These are phyloP conservation scores for Bombus affinis DNA, from an alignment of 1,140 invertebrate species.

Conservation along the genomic window DNA sequence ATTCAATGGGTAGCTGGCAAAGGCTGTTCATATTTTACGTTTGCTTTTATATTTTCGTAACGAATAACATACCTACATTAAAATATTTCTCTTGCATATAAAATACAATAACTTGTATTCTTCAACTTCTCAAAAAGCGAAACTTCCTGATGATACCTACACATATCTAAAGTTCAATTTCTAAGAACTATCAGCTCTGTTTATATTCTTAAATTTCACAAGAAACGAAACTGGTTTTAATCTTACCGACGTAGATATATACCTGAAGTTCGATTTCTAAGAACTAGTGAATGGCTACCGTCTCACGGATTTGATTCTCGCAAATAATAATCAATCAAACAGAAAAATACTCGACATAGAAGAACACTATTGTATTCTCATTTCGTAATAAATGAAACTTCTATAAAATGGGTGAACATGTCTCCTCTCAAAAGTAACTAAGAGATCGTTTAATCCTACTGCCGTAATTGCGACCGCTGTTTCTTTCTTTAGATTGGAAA, in stretches of 20 bases:
- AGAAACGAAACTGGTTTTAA: no score
- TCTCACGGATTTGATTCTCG: neutral
- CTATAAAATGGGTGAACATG: neutral
- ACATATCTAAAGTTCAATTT: no score
- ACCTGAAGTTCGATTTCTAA: neutral
- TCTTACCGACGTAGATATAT: neutral
- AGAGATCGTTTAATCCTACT: neutral
- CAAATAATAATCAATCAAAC: neutral
- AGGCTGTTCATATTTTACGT: no score
- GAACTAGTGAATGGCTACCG: neutral
- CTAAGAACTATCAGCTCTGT: no score
- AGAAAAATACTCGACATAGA: neutral
- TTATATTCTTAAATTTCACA: no score
- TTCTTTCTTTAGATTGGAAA: neutral
- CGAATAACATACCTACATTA: no score
- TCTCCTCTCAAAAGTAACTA: neutral
- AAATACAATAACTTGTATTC: no score
- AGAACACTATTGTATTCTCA: neutral
- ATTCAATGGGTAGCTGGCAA: no score
- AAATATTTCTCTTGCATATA: no score
- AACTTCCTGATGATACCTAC: neutral
- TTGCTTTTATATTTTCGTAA: no score
- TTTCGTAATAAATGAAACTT: neutral
- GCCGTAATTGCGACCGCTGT: neutral
- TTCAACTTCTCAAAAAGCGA: neutral